Percentiles rank a stretch among this genome's conserved stretches.
phyloP scores from a whole-genome alignment of 2,797 vertebrate species.

The Cheirogaleus major region DNA sequence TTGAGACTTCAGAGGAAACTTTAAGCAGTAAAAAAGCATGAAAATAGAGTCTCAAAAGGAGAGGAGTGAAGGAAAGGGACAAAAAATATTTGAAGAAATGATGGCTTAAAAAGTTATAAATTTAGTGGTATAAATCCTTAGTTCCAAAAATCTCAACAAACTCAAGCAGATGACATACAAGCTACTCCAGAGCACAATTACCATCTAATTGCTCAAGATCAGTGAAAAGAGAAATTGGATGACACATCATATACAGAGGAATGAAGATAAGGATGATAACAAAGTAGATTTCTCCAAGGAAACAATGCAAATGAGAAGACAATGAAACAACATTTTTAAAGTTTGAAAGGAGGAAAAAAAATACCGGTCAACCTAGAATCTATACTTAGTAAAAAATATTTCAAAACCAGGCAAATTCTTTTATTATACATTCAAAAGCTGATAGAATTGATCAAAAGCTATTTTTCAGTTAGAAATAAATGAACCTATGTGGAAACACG shows the following conservation, averaged over 20 bases:
- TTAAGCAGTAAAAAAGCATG: not conserved
- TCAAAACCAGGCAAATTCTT: not conserved
- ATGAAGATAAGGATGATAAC: not conserved
- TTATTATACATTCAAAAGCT: not conserved
- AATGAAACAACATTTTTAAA: not conserved
- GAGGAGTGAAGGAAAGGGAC: not conserved
- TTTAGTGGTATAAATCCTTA: not conserved
- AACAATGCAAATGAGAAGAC: not conserved
- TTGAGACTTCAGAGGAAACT: not conserved
- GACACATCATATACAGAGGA: not conserved
- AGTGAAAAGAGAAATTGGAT: not conserved
- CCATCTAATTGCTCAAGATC: not conserved
- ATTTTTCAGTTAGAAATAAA: not conserved
- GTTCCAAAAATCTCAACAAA: not conserved
- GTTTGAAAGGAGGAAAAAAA: not conserved
- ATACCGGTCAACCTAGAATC: not conserved
- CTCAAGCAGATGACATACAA: not conserved
- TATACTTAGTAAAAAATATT: not conserved
- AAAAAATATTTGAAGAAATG: not conserved
- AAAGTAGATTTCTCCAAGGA: not conserved
- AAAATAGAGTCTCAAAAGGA: not conserved
- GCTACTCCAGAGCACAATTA: not conserved
- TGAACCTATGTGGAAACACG: not conserved
- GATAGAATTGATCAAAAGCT: not conserved
- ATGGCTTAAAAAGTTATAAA: not conserved